phyloP scores from a whole-genome alignment of 2,797 vertebrate genomes.

The Sternarchorhynchus goeldii region DNA sequence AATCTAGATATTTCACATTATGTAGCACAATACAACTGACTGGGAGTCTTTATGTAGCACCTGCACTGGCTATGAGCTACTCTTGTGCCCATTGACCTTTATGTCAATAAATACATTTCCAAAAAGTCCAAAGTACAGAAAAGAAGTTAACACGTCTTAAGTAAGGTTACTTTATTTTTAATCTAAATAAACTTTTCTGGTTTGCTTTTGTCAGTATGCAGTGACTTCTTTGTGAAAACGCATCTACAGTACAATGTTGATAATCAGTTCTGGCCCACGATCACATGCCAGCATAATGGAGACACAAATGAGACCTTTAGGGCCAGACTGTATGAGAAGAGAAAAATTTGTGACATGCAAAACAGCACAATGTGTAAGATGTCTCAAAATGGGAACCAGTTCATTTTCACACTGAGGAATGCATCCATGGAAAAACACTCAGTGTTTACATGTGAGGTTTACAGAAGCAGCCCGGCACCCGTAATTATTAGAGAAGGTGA shows the following conservation, averaged over 20 bases:
- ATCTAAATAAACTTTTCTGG: background rate
- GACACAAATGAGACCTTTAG: fast-evolving
- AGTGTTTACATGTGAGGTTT: slow-evolving; percentile 36
- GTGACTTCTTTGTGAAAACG: background rate
- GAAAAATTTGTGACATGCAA: background rate
- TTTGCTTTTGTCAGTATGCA: slow-evolving; percentile 13
- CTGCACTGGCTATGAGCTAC: too few relatives aligned
- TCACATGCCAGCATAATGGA: slow-evolving; percentile 34
- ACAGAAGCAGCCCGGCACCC: background rate
- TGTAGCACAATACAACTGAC: background rate
- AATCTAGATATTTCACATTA: background rate
- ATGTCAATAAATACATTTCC: too few relatives aligned
- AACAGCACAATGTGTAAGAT: background rate
- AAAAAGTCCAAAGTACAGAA: too few relatives aligned
- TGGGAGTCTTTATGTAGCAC: background rate
- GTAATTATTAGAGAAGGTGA: fast-evolving
- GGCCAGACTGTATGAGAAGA: background rate
- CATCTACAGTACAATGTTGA: background rate
- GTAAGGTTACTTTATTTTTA: background rate
- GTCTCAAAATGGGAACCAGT: background rate
- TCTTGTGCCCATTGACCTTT: too few relatives aligned
- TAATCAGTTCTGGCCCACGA: slow-evolving; percentile 13
- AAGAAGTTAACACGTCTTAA: background rate
- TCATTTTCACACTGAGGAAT: slow-evolving; percentile 44
- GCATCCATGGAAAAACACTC: background rate